Conservation (phyloP, 2,113 vertebrate genomes). For the Pachypanchax playfairii region DNA sequence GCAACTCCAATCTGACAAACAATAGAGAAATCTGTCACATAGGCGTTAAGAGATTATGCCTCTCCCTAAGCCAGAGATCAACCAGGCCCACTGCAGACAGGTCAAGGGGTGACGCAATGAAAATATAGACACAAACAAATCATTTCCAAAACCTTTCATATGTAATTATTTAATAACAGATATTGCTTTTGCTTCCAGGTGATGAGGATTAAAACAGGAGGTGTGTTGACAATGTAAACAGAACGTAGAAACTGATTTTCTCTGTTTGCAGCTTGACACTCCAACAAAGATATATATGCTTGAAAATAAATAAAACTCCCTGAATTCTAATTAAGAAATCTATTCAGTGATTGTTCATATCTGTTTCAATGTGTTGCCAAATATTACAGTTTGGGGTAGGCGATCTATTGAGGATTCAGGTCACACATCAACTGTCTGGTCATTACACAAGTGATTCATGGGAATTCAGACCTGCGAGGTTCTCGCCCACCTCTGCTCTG, state of each 20-base stretch:
- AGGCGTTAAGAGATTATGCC: conserved; percentile 74
- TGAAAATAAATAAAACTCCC: too few relatives aligned
- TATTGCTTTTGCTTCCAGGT: conserved; percentile 55
- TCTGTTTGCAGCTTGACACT: too few relatives aligned
- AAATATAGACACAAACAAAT: conserved; percentile 53
- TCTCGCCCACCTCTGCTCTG: neutral
- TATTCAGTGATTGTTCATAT: too few relatives aligned
- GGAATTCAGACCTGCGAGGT: conserved; percentile 40
- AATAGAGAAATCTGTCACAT: conserved; percentile 65
- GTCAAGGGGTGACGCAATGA: conserved; percentile 44
- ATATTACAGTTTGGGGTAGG: too few relatives aligned
- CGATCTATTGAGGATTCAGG: too few relatives aligned
- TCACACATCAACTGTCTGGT: too few relatives aligned
- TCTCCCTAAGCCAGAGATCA: conserved; percentile 64
- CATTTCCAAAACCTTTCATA: conserved; percentile 68
- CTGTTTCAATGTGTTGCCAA: too few relatives aligned
- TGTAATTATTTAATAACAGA: conserved; percentile 68
- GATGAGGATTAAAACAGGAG: conserved; percentile 52
- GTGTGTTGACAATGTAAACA: conserved; percentile 4
- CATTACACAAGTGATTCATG: conserved; percentile 42
- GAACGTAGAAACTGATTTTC: neutral
- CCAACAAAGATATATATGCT: too few relatives aligned
- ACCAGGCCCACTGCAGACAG: conserved; percentile 32
- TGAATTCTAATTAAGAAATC: too few relatives aligned
- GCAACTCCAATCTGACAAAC: conserved; percentile 50